These are phyloP conservation scores for Leptinotarsa juncta DNA, from an alignment of 2,888 invertebrate species.

Conservation along the genomic window DNA sequence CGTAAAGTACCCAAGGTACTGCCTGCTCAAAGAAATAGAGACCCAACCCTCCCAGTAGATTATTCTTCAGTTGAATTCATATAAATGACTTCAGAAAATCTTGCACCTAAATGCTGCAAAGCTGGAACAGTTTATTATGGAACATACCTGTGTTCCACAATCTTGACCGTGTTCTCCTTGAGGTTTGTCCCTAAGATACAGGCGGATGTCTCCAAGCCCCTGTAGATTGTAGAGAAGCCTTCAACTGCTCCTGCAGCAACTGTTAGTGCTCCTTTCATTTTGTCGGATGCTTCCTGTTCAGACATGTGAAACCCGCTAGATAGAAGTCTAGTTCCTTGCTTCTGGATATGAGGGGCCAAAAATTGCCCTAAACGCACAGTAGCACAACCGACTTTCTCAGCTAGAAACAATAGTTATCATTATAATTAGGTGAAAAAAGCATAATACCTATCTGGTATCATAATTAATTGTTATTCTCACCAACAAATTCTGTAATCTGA, in stretches of 20 bases:
- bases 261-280: constrained; percentile 72
- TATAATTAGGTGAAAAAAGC: neutral
- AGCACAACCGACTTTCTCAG: constrained; percentile 73
- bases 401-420: constrained; percentile 52
- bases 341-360: constrained; percentile 77
- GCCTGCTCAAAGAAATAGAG: no score
- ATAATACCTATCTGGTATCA: neutral
- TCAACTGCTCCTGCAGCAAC: constrained; percentile 79
- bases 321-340: constrained; percentile 72
- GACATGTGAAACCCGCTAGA: constrained; percentile 70
- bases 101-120: no score
- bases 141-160: constrained; percentile 78
- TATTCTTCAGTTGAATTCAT: no score
- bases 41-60: no score
- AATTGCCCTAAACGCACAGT: constrained; percentile 75
- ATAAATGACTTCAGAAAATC: no score
- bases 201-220: constrained; percentile 78
- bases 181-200: constrained; percentile 73
- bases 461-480: constrained; percentile 63
- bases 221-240: constrained; percentile 78
- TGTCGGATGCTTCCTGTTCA: constrained; percentile 68
- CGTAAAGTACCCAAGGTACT: no score
- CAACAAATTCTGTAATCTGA: constrained; percentile 75
- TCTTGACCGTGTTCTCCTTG: constrained; percentile 79
- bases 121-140: neutral